Conservation (phyloP, 2,797 vertebrate genomes). For the Anguilla marmorata region DNA sequence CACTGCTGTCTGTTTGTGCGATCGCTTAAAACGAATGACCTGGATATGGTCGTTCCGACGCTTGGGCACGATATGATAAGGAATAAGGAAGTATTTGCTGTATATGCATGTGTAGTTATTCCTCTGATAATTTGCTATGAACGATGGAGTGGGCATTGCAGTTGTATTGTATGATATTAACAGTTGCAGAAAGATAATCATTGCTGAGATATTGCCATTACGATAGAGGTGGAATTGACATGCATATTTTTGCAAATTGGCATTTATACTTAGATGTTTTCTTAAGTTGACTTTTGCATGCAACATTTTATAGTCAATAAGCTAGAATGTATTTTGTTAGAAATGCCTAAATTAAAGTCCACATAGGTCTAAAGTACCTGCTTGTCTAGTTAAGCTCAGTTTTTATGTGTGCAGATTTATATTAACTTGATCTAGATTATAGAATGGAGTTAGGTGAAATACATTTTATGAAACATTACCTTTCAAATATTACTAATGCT, state of each 20-base stretch:
- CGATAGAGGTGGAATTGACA: too few species aligned
- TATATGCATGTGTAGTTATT: not conserved
- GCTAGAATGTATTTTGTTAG: too few species aligned
- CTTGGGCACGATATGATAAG: not conserved
- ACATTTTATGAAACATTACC: not conserved
- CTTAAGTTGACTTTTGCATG: too few species aligned
- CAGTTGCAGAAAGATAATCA: not conserved
- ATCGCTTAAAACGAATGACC: slow-evolving; percentile 6
- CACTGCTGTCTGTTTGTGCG: not conserved
- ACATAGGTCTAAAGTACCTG: not conserved
- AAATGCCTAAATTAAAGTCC: too few species aligned
- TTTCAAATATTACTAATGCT: not conserved
- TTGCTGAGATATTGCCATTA: too few species aligned
- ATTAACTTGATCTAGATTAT: too few species aligned
- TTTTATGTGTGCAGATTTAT: not conserved
- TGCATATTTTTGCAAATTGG: too few species aligned
- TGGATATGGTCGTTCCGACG: not conserved
- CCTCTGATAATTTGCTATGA: not conserved
- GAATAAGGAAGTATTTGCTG: not conserved
- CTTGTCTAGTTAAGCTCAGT: not conserved
- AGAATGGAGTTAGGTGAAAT: not conserved
- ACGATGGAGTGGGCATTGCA: not conserved
- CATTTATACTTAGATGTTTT: too few species aligned
- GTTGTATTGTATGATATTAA: not conserved
- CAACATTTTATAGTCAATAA: not conserved